Base-by-base conservation (phyloP, 2,888 invertebrate genomes). In the Volucella inanis region DNA sequence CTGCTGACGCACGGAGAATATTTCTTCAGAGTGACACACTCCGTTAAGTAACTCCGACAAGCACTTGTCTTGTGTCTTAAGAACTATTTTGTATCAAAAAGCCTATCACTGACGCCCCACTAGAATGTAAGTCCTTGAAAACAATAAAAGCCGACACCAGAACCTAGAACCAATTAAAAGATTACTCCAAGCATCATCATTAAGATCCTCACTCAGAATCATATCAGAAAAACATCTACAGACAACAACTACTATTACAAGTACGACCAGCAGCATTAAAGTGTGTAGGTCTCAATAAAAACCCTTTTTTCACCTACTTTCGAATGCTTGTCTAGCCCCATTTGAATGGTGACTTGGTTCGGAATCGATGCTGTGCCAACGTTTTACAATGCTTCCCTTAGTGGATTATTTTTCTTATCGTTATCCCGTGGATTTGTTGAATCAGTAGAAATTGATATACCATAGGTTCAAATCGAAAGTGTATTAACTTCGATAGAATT, bases 151-250 rank as follows among this genome's bases (percentile, higher is more conserved):
- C 11, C 55, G 14, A 68, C 38, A 71, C 64, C 31, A 10, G 39
- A 78, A 78, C 72, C 50, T 64, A 0, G 3, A 47, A 78, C 57
- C 74, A 57, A 79, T 83, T 68, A 83, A 83, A 79, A 83, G 83
- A 83, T 83, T 83, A 83, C 79, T 62, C 62, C 68, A 64, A 83
- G 79, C 78, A 83, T 74, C 79, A 82, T 79, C 77, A 67, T 77
- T 76, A 65, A 59, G 59, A 57, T 65, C 59, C 47, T 49, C 68
- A 15, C 52, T n/a, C 52, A 38, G n/a, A 38, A 67, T 65, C 49
- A 67, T 57, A 49, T 76, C 39, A 74, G 15, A 49, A 55, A 67
- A 4, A 38, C 54, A 39, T n/a, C 50, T 11, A 18, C 52, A 45
- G 22, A 22, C 4, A 45, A n/a, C 49, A 70, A 59, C 49, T 64